Conservation (phyloP, 2,888 invertebrate genomes). For the Eilema depressum region DNA sequence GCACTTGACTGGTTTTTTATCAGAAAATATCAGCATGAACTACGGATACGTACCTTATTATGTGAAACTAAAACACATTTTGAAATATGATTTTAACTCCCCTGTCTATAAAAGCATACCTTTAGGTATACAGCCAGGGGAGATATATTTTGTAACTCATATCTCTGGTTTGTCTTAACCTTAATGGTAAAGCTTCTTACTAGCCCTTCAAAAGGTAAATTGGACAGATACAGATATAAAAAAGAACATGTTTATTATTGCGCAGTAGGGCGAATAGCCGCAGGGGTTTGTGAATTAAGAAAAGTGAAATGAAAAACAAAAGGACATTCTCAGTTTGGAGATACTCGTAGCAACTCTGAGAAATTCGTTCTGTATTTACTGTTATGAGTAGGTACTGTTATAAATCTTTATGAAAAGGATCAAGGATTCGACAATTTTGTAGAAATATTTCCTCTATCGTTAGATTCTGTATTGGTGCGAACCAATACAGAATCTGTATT, state of each 20-base stretch:
- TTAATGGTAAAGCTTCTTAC: not conserved
- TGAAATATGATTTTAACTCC: too few species aligned
- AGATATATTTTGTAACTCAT: not conserved
- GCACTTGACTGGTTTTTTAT: too few species aligned
- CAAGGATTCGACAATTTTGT: too few species aligned
- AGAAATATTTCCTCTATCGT: not conserved
- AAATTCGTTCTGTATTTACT: not conserved
- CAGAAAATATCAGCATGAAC: too few species aligned
- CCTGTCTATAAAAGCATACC: too few species aligned
- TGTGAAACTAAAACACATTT: too few species aligned
- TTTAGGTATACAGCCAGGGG: too few species aligned
- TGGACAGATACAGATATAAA: not conserved
- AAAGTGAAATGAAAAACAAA: conserved; percentile 6
- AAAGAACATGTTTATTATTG: not conserved
- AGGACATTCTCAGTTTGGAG: not conserved
- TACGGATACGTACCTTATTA: too few species aligned
- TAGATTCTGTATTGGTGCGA: too few species aligned
- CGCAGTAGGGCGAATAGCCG: not conserved
- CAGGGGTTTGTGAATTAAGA: conserved; percentile 9
- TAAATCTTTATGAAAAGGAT: not conserved
- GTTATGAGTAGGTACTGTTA: not conserved
- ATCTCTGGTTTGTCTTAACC: not conserved
- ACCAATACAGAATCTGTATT: too few species aligned
- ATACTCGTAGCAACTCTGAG: not conserved
- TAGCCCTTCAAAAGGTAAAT: not conserved